A percentile compares a stretch with the other conserved stretches of the same genome.
These are phyloP conservation scores for Riptortus pedestris DNA, from an alignment of 1,140 invertebrate species.

Conservation along the genomic window DNA sequence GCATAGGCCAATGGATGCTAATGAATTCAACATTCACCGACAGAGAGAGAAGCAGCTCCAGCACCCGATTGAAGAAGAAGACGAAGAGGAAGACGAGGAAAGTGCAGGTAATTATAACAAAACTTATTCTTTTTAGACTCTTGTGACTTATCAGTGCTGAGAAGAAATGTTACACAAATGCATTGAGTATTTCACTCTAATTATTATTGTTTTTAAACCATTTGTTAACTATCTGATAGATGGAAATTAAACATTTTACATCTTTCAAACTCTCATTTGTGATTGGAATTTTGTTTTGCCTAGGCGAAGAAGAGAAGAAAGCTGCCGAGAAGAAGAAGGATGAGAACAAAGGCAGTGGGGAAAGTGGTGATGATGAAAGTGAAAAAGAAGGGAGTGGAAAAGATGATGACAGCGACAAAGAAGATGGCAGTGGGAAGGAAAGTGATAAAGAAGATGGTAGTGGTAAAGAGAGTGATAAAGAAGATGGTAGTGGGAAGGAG, in stretches of 20 bases:
- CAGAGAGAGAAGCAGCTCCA: conserved; percentile 79
- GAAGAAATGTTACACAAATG: neutral
- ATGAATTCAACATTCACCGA: conserved; percentile 77
- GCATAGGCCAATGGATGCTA: conserved; percentile 75
- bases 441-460: conserved; percentile 1
- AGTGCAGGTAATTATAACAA: conserved; percentile 25
- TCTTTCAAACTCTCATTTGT: neutral
- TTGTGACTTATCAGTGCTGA: neutral
- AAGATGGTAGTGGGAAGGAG: neutral
- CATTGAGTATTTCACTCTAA: neutral
- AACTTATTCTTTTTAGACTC: neutral
- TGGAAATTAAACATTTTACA: neutral
- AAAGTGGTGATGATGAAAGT: conserved; percentile 11
- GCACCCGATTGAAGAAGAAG: conserved; percentile 64
- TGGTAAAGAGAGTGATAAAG: neutral
- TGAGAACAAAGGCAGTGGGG: conserved; percentile 24
- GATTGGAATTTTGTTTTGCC: neutral
- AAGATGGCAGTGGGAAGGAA: neutral
- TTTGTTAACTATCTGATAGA: neutral
- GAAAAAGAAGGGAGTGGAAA: neutral
- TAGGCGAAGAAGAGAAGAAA: conserved; percentile 25
- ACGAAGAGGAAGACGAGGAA: conserved; percentile 49
- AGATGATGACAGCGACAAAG: neutral
- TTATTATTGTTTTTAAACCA: neutral
- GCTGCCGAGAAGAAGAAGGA: conserved; percentile 22